Base-by-base conservation (phyloP, 2,797 vertebrate genomes). In the Emydoidea blandingii region DNA sequence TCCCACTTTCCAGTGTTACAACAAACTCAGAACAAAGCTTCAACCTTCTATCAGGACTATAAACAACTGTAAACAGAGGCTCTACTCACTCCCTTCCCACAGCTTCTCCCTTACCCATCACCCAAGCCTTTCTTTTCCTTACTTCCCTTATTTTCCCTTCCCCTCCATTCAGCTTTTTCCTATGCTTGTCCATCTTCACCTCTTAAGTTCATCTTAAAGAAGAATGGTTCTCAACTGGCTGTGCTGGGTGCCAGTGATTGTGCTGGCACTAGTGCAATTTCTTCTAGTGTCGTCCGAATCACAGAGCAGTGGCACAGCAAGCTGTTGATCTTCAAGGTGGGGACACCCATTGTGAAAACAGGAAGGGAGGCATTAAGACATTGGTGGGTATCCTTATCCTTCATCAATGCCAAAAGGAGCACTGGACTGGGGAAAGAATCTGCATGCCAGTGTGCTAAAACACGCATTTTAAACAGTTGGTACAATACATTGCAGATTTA, bases 351-450 rank as follows among this genome's bases (percentile, higher is more conserved):
- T 91, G 23, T 72, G 18, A 34, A 11, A 72, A 41, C 37, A 41
- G 68, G 19, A 41, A 72, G 44, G 47, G 29, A 34, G 78, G 47
- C 47, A 50, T 15, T 16, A 78, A 44, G 29, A 31, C 14, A 59
- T 3, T 5, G 10, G 29, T n/a, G 79, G 83, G 2, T 2, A 8
- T 3, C 3, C 1, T 2, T 0, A 0, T 4, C 29, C 29, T 72
- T 82, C 53, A 3, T 6, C 44, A 2, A 1, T 59, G 34, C 23
- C 41, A 44, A 27, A 78, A 8, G 19, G 54, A 29, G 11, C 1
- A 1, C 5, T 37, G 4, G 29, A 29, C 65, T 88, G 47, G 82
- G 3, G n/a, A 52, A 53, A 56, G 86, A 50, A 62, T 14, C 0
- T 44, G 3, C 23, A 2, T 49, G 59, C 21, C 41, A 87, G 59